Percentiles rank a stretch among this genome's conserved stretches.
These are phyloP conservation scores for Recurvirostra avosetta DNA, from an alignment of 2,113 vertebrate genomes.

Conservation along the genomic window DNA sequence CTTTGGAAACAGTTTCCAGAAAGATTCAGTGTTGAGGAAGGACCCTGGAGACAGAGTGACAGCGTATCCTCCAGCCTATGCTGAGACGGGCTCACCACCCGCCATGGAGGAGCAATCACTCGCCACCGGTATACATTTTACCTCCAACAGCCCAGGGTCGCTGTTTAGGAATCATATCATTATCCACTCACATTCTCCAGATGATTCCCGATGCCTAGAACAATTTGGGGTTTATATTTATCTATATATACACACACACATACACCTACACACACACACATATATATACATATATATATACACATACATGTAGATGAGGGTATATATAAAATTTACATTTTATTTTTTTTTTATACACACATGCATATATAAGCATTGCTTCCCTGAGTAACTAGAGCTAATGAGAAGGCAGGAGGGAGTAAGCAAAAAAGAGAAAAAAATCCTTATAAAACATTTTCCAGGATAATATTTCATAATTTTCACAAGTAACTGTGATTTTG, in stretches of 20 bases:
- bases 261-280: fast-evolving
- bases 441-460: neutral
- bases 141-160: neutral
- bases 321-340: neutral
- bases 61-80: neutral
- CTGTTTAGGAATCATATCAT: neutral
- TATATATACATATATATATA: neutral
- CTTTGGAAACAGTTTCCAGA: neutral
- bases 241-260: neutral
- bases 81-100: neutral
- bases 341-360: neutral
- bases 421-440: neutral
- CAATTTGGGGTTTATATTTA: neutral
- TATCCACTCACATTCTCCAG: neutral
- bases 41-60: neutral
- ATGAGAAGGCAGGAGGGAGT: neutral
- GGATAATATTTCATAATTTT: neutral
- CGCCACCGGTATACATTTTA: neutral
- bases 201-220: neutral
- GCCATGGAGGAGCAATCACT: neutral
- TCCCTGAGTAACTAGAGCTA: neutral
- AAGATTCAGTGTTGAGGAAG: neutral
- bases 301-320: neutral
- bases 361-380: neutral
- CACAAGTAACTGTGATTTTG: neutral